Conservation (phyloP, 23 tunicate genomes). For the Corella eumyota region DNA sequence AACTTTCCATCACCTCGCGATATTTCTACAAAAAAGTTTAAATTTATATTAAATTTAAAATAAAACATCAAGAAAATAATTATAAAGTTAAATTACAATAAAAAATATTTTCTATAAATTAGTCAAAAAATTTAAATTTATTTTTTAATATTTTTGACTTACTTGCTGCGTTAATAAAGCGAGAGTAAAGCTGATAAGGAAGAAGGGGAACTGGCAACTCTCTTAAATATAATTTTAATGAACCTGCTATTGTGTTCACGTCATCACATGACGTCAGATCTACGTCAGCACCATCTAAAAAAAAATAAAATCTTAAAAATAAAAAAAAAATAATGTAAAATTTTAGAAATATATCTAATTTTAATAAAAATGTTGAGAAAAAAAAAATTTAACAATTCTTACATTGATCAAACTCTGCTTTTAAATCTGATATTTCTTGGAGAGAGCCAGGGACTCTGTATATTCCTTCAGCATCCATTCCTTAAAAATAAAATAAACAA, state of each 20-base stretch:
- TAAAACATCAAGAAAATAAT: background rate
- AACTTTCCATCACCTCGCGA: conserved; percentile 44
- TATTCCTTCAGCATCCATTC: conserved; percentile 67
- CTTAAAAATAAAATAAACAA: conserved; percentile 25
- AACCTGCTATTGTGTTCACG: conserved; percentile 76
- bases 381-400: conserved; percentile 8
- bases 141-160: conserved; percentile 11
- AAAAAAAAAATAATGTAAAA: background rate
- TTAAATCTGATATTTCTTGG: conserved; percentile 47
- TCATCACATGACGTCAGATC: conserved; percentile 36
- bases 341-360: background rate
- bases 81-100: background rate
- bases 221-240: conserved; percentile 66
- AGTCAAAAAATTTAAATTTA: background rate
- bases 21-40: conserved; percentile 38
- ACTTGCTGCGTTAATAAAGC: conserved; percentile 93
- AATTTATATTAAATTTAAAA: conserved; percentile 4
- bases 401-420: conserved; percentile 72
- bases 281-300: conserved; percentile 45
- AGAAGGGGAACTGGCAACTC: conserved; percentile 78
- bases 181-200: conserved; percentile 56
- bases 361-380: background rate
- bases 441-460: conserved; percentile 72
- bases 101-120: background rate
- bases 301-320: background rate